Evolutionary conservation across 2,797 vertebrate species (phyloP), one percentile per base, ranked within the genome.

Genomic region (Pseudotriccus pelzelni): DNA sequence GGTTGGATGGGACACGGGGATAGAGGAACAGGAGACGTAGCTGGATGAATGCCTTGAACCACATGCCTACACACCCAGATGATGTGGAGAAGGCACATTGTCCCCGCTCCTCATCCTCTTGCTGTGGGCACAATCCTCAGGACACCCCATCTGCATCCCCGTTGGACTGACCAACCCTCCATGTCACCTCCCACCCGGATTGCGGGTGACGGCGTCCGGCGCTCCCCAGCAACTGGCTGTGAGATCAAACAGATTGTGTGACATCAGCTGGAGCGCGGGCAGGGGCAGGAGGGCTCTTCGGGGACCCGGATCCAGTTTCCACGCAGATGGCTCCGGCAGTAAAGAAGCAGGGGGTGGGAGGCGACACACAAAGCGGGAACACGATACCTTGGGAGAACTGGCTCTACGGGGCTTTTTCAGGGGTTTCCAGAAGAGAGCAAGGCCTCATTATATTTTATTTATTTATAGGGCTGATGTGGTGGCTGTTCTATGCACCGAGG

Each of bases 221-320:
- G 36, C 87, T 86, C 91, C 86, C 70, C 59, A 10, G 93, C 91
- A 90, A 94, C 89, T 93, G 96, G 66, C 85, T 39, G 8, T 8
- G 89, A 84, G 94, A 96, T 92, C 95, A 91, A 94, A 83, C 91
- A 55, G 91, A 87, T 95, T 91, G 93, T 44, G 91, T 94, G 95
- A 93, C 94, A 92, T 97, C 95, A 95, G 94, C 96, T 92, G 88
- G 93, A 95, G 93, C 73, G 5, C 74, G 68, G 87, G 89, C 93
- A 73, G 68, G 89, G 95, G 90, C 76, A 94, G 63, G 77, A 73
- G 81, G 87, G 83, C 78, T 81, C 90, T 89, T 92, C 9, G 18
- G 90, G 74, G 93, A 86, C 89, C 63, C 58, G 17, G 89, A 77
- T 93, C 93, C 82, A 74, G 88, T 94, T 96, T 96, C 96, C 96